Evolutionary conservation across 1,140 invertebrate species (phyloP).

Genomic region (Bombus polaris): DNA sequence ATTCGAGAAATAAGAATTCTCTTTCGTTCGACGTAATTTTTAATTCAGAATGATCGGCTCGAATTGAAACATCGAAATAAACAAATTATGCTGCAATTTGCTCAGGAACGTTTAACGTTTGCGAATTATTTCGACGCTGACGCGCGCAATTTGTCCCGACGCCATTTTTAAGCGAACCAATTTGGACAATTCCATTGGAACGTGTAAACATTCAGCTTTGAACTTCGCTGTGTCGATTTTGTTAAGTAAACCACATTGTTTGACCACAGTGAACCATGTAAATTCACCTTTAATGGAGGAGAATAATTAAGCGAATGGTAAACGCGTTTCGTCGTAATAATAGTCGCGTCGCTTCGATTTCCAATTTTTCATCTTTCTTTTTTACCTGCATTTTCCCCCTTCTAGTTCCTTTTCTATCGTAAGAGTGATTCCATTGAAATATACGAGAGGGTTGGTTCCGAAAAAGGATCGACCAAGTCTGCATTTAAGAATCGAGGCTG

Average conservation of each 20-base stretch:
- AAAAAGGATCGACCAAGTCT: neutral
- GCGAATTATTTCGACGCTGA: neutral
- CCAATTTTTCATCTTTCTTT: neutral
- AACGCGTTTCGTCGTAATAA: neutral
- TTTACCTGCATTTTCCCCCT: neutral
- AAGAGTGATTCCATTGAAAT: neutral
- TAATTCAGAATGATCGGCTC: neutral
- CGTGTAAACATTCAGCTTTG: neutral
- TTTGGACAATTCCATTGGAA: neutral
- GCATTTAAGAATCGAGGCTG: neutral
- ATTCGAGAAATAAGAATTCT: no score
- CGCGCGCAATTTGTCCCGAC: neutral
- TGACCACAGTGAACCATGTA: neutral
- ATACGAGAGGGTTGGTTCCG: neutral
- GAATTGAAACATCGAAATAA: neutral
- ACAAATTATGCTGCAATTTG: neutral
- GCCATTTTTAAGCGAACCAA: neutral
- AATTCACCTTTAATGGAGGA: neutral
- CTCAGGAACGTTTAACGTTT: neutral
- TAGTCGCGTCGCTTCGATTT: constrained; percentile 14
- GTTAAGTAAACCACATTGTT: neutral
- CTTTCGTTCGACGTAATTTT: neutral
- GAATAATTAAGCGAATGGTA: neutral
- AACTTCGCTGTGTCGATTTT: neutral
- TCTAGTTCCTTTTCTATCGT: neutral